Percentiles rank a stretch among this genome's conserved stretches.
These are phyloP conservation scores for Parazoanthus darwini DNA, from an alignment of 92 coral and sea anemone species.

Conservation along the genomic window DNA sequence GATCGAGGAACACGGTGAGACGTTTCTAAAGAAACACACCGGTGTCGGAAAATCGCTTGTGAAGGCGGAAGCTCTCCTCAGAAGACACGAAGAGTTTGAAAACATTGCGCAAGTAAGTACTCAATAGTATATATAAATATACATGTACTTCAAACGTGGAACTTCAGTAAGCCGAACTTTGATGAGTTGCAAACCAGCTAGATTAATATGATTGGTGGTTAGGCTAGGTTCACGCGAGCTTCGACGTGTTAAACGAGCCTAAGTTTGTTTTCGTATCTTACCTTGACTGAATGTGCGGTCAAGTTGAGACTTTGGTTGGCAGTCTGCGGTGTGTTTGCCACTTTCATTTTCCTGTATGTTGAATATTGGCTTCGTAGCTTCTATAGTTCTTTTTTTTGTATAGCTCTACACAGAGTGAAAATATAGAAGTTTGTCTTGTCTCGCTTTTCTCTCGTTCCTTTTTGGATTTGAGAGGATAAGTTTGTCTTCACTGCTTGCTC, in stretches of 20 bases:
- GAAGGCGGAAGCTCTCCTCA: constrained; percentile 93
- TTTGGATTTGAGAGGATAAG: no score
- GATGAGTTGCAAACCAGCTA: background rate
- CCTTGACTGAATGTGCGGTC: background rate
- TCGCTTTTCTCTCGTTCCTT: background rate
- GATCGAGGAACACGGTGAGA: constrained; percentile 99
- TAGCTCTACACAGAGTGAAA: background rate
- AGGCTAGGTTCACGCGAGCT: background rate
- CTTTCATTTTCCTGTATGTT: background rate
- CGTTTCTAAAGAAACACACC: constrained; percentile 92
- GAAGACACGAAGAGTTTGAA: constrained; percentile 95
- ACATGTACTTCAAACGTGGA: background rate
- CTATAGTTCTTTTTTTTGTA: background rate
- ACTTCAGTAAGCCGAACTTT: background rate
- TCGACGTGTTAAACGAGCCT: background rate
- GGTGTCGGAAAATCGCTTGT: constrained; percentile 95
- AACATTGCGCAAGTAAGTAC: constrained; percentile 91
- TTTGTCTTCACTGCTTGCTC: background rate
- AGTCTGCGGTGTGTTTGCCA: background rate
- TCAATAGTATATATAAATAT: background rate
- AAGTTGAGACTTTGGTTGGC: background rate
- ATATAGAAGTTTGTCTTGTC: background rate
- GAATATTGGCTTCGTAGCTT: background rate
- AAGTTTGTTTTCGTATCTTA: background rate
- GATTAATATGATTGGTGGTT: background rate